A percentile compares a stretch with the other conserved stretches of the same genome.
These are phyloP conservation scores for Anser cygnoides DNA, from an alignment of 2,113 vertebrate species.

Conservation along the genomic window DNA sequence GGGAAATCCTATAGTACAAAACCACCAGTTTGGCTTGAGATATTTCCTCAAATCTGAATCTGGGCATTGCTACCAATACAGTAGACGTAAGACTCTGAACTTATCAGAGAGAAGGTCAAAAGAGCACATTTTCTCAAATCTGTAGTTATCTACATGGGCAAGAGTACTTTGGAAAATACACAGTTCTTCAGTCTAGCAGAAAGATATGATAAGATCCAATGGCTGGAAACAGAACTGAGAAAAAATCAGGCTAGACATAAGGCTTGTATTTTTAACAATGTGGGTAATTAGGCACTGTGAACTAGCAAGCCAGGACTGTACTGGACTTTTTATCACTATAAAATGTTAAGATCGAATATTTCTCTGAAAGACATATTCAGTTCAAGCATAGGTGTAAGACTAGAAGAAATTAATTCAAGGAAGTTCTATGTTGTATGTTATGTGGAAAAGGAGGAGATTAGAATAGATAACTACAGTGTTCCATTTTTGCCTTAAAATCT, in stretches of 20 bases:
- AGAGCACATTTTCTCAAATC: slow-evolving; percentile 32
- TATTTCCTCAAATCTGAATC: background rate
- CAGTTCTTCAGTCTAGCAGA: slow-evolving; percentile 5
- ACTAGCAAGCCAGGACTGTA: background rate
- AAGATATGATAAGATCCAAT: background rate
- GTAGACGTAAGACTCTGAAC: slow-evolving; percentile 22
- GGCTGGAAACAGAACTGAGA: background rate
- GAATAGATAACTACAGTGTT: background rate
- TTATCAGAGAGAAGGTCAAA: slow-evolving; percentile 13
- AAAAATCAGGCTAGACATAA: background rate
- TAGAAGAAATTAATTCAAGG: slow-evolving; percentile 21
- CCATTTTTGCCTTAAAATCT: slow-evolving; percentile 18
- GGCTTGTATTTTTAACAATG: slow-evolving; percentile 10
- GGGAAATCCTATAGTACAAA: background rate
- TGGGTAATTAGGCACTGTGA: slow-evolving; percentile 30
- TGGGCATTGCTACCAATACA: background rate
- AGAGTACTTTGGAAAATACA: background rate
- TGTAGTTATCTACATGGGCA: background rate
- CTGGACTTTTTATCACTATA: slow-evolving; percentile 5
- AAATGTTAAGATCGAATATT: background rate
- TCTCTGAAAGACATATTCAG: background rate
- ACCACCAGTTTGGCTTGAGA: background rate
- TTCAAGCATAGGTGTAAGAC: background rate
- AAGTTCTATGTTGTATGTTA: background rate
- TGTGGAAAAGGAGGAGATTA: background rate